Evolutionary conservation across 2,888 invertebrate genomes (phyloP).

Genomic region (Phaedon cochleariae): DNA sequence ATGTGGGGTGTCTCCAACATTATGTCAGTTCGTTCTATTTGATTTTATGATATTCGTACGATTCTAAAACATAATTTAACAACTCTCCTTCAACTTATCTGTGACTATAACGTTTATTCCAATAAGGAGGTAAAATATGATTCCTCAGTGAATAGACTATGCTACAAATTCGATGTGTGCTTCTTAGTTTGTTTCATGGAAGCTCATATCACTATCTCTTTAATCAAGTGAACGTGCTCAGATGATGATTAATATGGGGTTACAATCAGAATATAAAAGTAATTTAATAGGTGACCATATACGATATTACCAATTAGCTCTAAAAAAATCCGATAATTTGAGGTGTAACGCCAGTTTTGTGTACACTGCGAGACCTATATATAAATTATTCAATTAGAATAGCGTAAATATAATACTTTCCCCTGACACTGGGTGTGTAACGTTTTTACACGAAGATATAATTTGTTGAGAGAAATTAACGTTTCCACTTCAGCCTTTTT

Average conservation of each 20-base stretch:
- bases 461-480: slow-evolving; percentile 4
- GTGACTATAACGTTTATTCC: too few relatives aligned
- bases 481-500: background rate
- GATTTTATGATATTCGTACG: background rate
- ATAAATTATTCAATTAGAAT: slow-evolving; percentile 6
- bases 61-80: too few relatives aligned
- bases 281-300: too few relatives aligned
- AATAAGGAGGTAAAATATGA: too few relatives aligned
- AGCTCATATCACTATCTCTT: too few relatives aligned
- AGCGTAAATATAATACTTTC: slow-evolving; percentile 1
- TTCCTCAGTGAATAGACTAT: too few relatives aligned
- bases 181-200: too few relatives aligned
- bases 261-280: too few relatives aligned
- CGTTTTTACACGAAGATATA: background rate
- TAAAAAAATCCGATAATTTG: background rate
- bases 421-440: slow-evolving; percentile 13
- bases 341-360: background rate
- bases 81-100: too few relatives aligned
- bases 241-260: too few relatives aligned
- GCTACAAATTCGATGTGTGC: too few relatives aligned
- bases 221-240: too few relatives aligned
- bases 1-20: background rate
- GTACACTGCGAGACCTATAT: background rate
- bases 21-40: background rate
- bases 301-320: background rate